phyloP scores from a whole-genome alignment of 2,797 vertebrate species.

The Acanthurus tractus region DNA sequence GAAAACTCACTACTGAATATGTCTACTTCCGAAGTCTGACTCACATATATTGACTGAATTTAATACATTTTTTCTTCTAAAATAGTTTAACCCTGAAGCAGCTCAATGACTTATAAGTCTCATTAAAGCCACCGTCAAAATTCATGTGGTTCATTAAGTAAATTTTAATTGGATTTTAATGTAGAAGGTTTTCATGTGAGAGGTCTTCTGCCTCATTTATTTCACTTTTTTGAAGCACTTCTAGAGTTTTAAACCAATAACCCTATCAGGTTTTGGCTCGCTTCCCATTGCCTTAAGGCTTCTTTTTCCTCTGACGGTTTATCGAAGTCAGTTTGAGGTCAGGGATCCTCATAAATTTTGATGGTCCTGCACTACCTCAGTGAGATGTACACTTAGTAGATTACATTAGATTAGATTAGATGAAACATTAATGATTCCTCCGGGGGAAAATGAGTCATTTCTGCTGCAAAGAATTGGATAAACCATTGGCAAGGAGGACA shows the following conservation, averaged over 20 bases:
- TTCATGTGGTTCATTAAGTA: constrained; percentile 56
- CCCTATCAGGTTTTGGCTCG: neutral
- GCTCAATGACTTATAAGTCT: constrained; percentile 50
- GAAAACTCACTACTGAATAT: constrained; percentile 8
- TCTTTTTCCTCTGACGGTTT: constrained; percentile 8
- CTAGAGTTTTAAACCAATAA: constrained; percentile 8
- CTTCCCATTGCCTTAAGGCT: neutral
- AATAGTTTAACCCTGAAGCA: constrained; percentile 59
- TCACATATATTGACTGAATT: constrained; percentile 25
- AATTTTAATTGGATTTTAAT: constrained; percentile 60
- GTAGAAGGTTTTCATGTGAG: constrained; percentile 26
- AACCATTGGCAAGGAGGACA: constrained; percentile 23
- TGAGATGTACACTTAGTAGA: constrained; percentile 57
- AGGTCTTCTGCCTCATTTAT: neutral
- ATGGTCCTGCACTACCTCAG: constrained; percentile 47
- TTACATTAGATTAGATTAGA: constrained; percentile 68
- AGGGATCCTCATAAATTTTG: constrained; percentile 49
- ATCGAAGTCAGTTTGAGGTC: constrained; percentile 32
- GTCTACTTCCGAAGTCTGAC: constrained; percentile 20
- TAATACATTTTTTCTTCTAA: constrained; percentile 26
- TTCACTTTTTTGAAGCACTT: constrained; percentile 1
- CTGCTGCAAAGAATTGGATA: constrained; percentile 39
- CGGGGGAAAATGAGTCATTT: constrained; percentile 50
- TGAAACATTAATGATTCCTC: constrained; percentile 70
- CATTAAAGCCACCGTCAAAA: constrained; percentile 62